Conservation (phyloP, 2,113 vertebrate genomes). For the Macheiramphus alcinus region DNA sequence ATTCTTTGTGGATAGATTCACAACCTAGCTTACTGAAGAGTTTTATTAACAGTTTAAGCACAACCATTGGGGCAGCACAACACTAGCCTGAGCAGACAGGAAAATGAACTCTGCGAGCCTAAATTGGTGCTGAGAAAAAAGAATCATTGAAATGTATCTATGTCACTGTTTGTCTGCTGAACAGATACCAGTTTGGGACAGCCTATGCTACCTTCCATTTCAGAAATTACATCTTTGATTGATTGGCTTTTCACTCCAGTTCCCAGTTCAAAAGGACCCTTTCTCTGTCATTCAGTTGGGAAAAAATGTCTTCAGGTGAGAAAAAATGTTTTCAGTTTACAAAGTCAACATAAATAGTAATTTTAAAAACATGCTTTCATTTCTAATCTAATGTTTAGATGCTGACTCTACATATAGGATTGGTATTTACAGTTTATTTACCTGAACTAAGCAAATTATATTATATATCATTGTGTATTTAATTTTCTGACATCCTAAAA, state of each 20-base stretch:
- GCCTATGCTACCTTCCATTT: background rate
- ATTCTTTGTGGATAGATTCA: background rate
- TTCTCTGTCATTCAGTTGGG: background rate
- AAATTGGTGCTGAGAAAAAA: background rate
- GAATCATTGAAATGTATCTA: background rate
- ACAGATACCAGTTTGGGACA: background rate
- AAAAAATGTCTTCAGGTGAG: background rate
- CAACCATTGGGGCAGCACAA: background rate
- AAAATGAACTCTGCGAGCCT: background rate
- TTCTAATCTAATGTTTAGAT: background rate
- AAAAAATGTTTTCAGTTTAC: background rate
- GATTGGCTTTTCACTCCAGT: background rate
- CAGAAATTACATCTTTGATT: background rate
- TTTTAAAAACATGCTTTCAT: background rate
- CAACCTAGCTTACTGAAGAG: background rate
- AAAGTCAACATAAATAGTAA: background rate
- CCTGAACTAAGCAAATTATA: constrained; percentile 31
- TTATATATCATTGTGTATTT: constrained; percentile 10
- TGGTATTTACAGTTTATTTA: constrained; percentile 41
- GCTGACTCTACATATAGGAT: background rate
- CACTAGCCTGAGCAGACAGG: background rate
- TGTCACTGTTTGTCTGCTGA: background rate
- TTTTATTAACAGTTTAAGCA: background rate
- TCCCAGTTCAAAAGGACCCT: background rate
- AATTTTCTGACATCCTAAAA: constrained; percentile 42